These are phyloP conservation scores for Berghia stephanieae DNA, from an alignment of 1,140 invertebrate genomes.

Conservation along the genomic window DNA sequence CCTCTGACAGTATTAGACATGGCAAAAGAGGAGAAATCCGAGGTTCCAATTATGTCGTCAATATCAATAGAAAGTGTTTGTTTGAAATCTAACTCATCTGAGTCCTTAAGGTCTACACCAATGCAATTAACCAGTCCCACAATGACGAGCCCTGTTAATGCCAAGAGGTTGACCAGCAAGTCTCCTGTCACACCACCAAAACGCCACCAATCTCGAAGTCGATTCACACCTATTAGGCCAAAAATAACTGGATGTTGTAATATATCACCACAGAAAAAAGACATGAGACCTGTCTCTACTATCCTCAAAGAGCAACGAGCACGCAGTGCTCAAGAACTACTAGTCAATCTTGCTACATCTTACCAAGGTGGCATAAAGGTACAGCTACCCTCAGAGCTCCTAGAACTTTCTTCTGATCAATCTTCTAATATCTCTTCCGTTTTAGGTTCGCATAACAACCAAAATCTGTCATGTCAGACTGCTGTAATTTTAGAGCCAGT, in stretches of 20 bases:
- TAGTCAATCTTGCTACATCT: slow-evolving; percentile 23
- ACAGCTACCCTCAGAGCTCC: slow-evolving; percentile 25
- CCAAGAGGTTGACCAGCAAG: no score
- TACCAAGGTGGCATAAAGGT: slow-evolving; percentile 24
- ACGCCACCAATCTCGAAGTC: slow-evolving; percentile 33
- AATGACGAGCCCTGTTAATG: no score
- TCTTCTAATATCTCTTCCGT: no score
- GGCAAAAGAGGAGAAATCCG: no score
- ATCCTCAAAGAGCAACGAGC: slow-evolving; percentile 48
- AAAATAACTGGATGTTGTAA: slow-evolving; percentile 37
- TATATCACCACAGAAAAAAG: slow-evolving; percentile 33
- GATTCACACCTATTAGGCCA: slow-evolving; percentile 49
- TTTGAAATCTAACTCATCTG: no score
- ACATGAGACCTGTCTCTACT: slow-evolving; percentile 40
- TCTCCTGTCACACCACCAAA: slow-evolving; percentile 33
- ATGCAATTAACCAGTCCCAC: no score
- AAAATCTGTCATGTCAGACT: no score
- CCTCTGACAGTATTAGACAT: no score
- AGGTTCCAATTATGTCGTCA: no score
- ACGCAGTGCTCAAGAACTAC: slow-evolving; percentile 32
- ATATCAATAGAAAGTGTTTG: no score
- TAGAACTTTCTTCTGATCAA: slow-evolving; percentile 19
- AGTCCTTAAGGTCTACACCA: no score
- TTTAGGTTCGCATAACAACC: no score
- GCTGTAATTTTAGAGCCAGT: slow-evolving; percentile 4